phyloP scores from a whole-genome alignment of 2,888 invertebrate genomes.

The Rhogogaster chlorosoma region DNA sequence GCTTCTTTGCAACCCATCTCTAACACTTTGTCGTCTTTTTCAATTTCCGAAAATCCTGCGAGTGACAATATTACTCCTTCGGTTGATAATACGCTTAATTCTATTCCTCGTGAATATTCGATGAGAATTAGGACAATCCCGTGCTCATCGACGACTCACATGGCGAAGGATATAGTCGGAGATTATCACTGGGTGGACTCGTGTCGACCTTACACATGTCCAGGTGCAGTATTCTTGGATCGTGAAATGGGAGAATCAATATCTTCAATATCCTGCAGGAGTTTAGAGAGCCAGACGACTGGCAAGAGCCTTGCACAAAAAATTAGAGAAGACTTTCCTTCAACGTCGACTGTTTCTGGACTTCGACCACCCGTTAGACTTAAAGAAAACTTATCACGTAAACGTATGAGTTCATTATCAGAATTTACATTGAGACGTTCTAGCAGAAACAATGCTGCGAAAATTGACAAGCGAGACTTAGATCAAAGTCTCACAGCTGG shows the following conservation, averaged over 20 bases:
- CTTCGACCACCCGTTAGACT: neutral
- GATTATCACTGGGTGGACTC: slow-evolving; percentile 29
- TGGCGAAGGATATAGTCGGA: neutral
- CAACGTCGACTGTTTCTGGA: neutral
- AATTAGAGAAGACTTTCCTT: neutral
- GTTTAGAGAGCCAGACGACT: neutral
- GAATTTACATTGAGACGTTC: slow-evolving; percentile 30
- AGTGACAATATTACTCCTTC: neutral
- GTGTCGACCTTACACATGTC: slow-evolving; percentile 39
- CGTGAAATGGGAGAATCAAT: neutral
- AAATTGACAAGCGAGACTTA: neutral
- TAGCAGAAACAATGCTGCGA: neutral
- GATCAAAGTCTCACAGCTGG: neutral
- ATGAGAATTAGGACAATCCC: neutral
- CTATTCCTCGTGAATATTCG: neutral
- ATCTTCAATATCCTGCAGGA: neutral
- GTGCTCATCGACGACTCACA: neutral
- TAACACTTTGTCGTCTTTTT: neutral
- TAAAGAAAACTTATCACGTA: slow-evolving; percentile 10
- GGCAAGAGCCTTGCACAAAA: neutral
- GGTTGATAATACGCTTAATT: neutral
- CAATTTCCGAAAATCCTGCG: neutral
- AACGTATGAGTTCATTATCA: neutral
- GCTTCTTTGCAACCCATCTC: neutral
- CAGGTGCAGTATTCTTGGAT: slow-evolving; percentile 7